phyloP scores from a whole-genome alignment of 1,140 invertebrate genomes.

The Propsilocerus akamusi region DNA sequence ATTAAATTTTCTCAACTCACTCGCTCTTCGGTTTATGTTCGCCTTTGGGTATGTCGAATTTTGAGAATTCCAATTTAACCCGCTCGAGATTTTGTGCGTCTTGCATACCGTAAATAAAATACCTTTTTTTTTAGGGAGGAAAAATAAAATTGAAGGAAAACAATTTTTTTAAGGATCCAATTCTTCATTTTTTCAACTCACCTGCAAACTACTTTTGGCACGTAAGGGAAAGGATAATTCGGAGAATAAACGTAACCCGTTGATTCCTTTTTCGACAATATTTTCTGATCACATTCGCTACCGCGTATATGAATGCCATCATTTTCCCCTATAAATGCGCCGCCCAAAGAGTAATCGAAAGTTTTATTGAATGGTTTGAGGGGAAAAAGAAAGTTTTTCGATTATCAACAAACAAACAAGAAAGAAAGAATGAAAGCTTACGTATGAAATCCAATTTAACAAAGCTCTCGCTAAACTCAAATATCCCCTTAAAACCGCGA shows the following conservation, averaged over 20 bases:
- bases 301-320: conserved; percentile 84
- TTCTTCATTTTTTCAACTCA: conserved; percentile 17
- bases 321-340: conserved; percentile 34
- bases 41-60: conserved; percentile 77
- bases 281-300: conserved; percentile 94
- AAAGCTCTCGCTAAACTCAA: conserved; percentile 91
- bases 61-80: conserved; percentile 69
- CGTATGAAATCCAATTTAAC: conserved; percentile 94
- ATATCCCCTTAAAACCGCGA: conserved; percentile 87
- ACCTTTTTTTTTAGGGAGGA: conserved; percentile 40
- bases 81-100: conserved; percentile 87
- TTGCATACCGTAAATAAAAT: conserved; percentile 95
- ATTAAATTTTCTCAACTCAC: conserved; percentile 11
- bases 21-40: conserved; percentile 30
- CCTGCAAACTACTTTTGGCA: conserved; percentile 84
- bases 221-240: conserved; percentile 86
- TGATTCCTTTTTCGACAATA: conserved; percentile 82
- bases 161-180: neutral
- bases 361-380: too few species aligned
- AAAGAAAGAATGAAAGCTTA: conserved; percentile 22
- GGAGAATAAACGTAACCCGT: conserved; percentile 83
- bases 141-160: neutral
- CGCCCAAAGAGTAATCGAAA: too few species aligned
- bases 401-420: too few species aligned
- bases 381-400: too few species aligned